phyloP scores from a whole-genome alignment of 2,113 vertebrate genomes.

The Microcebus lehilahytsara region DNA sequence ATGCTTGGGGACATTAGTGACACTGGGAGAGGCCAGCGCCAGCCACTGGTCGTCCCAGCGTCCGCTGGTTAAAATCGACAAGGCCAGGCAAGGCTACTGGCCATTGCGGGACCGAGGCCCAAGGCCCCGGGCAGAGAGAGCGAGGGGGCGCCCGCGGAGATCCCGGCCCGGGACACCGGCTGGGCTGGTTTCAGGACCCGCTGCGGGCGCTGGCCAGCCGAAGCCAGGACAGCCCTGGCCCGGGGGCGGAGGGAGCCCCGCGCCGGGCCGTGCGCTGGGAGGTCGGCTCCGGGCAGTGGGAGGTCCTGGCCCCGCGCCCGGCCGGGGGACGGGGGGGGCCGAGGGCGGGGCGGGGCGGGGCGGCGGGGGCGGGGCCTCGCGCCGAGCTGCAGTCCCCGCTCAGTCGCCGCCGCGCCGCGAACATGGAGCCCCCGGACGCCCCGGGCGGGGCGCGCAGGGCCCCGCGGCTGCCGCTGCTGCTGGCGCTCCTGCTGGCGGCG shows the following conservation, averaged over 20 bases:
- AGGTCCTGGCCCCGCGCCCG: conserved; percentile 72
- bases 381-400: not conserved
- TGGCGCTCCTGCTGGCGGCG: conserved; percentile 55
- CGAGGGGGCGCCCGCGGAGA: not conserved
- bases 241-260: not conserved
- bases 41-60: not conserved
- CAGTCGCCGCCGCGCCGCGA: not conserved
- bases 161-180: not conserved
- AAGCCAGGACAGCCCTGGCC: not conserved
- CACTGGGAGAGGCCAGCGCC: not conserved
- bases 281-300: conserved; percentile 63
- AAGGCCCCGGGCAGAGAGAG: not conserved
- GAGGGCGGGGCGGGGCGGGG: not conserved
- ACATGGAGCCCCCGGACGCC: conserved; percentile 62
- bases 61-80: not conserved
- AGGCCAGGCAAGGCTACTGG: not conserved
- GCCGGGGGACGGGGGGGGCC: not conserved
- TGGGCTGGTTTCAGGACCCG: not conserved
- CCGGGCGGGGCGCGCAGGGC: not conserved
- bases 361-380: conserved; percentile 35
- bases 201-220: not conserved
- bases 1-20: not conserved
- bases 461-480: conserved; percentile 45
- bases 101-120: not conserved
- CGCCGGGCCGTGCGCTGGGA: not conserved